Percentiles rank a stretch among this genome's conserved stretches.
Conservation (phyloP, 2,888 invertebrate species). For the Chesias legatella region DNA sequence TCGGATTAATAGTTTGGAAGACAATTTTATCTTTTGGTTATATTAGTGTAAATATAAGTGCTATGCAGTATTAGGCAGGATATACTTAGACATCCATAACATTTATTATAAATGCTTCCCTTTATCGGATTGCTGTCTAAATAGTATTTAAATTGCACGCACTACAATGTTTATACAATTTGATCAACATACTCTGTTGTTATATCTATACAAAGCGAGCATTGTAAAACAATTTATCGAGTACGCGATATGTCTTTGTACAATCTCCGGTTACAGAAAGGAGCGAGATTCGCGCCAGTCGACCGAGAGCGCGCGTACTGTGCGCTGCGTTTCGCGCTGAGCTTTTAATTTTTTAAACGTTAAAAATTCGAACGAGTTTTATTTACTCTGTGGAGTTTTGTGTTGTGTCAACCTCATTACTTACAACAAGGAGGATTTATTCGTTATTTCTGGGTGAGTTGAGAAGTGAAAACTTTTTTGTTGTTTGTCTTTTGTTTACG, state of each 20-base stretch:
- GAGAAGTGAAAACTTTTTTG: neutral
- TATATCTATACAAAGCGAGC: conserved; percentile 1
- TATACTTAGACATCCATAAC: no score
- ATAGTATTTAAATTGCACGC: no score
- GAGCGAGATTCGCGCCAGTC: conserved; percentile 19
- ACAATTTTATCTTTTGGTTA: no score
- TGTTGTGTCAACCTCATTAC: conserved; percentile 24
- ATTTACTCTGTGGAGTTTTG: conserved; percentile 25
- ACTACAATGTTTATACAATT: no score
- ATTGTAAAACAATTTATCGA: no score
- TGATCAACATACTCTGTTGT: conserved; percentile 1
- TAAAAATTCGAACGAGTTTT: conserved; percentile 21
- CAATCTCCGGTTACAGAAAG: neutral
- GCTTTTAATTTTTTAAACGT: conserved; percentile 17
- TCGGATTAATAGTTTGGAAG: no score
- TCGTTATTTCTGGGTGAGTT: conserved; percentile 22
- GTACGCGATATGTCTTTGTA: neutral
- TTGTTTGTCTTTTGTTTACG: conserved; percentile 16
- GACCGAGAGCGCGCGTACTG: conserved; percentile 32
- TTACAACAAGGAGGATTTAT: conserved; percentile 19
- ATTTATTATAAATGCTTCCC: no score
- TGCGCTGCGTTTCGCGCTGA: conserved; percentile 30
- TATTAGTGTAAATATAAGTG: no score
- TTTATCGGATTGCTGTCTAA: no score
- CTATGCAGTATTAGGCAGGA: no score